phyloP scores from a whole-genome alignment of 35 echinoderm and acorn worm genomes.

The Apostichopus parvimensis region DNA sequence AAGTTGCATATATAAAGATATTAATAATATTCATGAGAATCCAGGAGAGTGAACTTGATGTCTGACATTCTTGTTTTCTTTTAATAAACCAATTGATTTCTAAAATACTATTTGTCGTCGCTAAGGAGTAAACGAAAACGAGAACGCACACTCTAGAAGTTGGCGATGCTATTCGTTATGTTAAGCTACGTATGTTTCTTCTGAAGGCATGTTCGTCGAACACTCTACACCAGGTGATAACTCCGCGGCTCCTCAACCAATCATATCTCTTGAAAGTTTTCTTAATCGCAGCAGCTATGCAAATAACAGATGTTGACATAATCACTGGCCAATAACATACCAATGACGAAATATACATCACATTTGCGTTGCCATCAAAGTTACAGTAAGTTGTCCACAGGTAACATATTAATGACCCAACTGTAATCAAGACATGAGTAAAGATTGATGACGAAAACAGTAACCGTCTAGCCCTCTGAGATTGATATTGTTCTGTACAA shows the following conservation, averaged over 20 bases:
- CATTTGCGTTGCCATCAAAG: background rate
- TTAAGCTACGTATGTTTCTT: background rate
- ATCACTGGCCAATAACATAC: slow-evolving; percentile 1
- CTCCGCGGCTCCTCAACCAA: background rate
- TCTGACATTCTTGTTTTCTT: too few relatives aligned
- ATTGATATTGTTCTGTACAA: background rate
- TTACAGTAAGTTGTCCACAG: background rate
- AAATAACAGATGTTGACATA: background rate
- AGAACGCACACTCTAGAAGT: background rate
- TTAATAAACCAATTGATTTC: too few relatives aligned
- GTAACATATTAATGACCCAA: background rate
- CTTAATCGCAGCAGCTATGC: background rate
- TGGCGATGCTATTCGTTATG: background rate
- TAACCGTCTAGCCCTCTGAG: background rate
- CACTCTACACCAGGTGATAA: background rate
- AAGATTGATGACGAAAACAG: background rate
- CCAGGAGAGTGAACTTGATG: too few relatives aligned
- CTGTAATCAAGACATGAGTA: background rate
- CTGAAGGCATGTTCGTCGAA: background rate
- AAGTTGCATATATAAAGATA: background rate
- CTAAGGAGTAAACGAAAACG: background rate
- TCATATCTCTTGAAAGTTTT: background rate
- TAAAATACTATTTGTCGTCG: too few relatives aligned
- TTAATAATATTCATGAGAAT: background rate
- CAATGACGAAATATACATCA: background rate